Conservation (phyloP, 2,888 invertebrate genomes). For the Plebejus argus region DNA sequence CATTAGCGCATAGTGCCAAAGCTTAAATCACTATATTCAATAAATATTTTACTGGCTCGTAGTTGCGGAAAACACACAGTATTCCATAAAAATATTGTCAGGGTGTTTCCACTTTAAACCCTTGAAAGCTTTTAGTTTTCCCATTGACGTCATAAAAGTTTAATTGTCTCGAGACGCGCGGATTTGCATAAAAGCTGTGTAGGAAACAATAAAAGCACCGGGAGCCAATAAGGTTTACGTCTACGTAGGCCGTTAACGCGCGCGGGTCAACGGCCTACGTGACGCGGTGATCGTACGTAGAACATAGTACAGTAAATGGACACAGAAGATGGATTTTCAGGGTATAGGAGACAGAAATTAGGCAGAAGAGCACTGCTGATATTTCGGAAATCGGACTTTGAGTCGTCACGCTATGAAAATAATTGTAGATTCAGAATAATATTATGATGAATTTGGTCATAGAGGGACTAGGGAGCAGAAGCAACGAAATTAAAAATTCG, state of each 20-base stretch:
- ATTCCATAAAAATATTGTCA: not conserved
- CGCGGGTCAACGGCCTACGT: slow-evolving; percentile 45
- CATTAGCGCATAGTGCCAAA: too few species aligned
- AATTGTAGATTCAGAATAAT: not conserved
- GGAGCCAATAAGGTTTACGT: slow-evolving; percentile 47
- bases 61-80: not conserved
- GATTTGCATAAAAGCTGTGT: slow-evolving; percentile 26
- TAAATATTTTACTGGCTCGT: not conserved
- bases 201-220: slow-evolving; percentile 29
- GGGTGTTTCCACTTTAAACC: not conserved
- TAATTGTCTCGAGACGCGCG: not conserved
- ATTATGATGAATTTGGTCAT: not conserved
- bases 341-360: not conserved
- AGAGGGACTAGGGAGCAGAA: too few species aligned
- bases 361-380: too few species aligned
- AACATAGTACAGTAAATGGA: not conserved
- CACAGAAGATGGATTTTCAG: not conserved
- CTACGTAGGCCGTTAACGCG: slow-evolving; percentile 49
- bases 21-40: not conserved
- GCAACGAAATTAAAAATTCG: not conserved
- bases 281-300: slow-evolving; percentile 1
- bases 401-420: not conserved
- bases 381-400: too few species aligned
- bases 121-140: slow-evolving; percentile 4
- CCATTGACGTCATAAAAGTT: slow-evolving; percentile 26